Evolutionary conservation across 1,140 invertebrate genomes (phyloP).

Genomic region (Zeugodacus cucurbitae): DNA sequence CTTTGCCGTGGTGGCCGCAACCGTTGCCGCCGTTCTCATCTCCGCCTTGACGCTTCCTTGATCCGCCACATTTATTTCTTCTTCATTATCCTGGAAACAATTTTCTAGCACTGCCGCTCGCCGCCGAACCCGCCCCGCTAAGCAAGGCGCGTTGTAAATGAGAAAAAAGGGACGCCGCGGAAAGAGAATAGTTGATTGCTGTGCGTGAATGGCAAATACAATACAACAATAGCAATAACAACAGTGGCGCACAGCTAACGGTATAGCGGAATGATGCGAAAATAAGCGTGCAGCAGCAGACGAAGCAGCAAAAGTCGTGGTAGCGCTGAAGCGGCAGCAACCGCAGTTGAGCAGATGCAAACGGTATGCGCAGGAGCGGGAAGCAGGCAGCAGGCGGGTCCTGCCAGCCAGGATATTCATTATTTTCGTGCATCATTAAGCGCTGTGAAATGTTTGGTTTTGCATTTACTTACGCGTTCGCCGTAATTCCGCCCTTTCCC

Average conservation of each 20-base stretch:
- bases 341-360: constrained; percentile 8
- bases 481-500: constrained; percentile 2
- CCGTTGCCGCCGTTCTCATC: neutral
- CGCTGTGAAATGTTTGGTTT: constrained; percentile 32
- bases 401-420: constrained; percentile 43
- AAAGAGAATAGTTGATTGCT: constrained; percentile 17
- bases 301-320: neutral
- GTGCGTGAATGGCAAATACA: neutral
- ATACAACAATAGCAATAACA: constrained; percentile 23
- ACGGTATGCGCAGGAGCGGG: too few species aligned
- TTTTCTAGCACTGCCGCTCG: neutral
- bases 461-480: constrained; percentile 39
- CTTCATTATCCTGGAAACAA: constrained; percentile 39
- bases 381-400: neutral
- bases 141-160: neutral
- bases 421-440: constrained; percentile 49
- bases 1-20: neutral
- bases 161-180: neutral
- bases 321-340: neutral
- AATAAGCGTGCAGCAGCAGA: neutral
- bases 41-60: constrained; percentile 35
- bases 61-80: constrained; percentile 38
- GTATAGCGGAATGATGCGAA: neutral
- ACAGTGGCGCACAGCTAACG: neutral
- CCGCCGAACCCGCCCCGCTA: neutral